These are phyloP conservation scores for Bradynema listronoti DNA, from an alignment of 1,140 invertebrate genomes.

Conservation along the genomic window DNA sequence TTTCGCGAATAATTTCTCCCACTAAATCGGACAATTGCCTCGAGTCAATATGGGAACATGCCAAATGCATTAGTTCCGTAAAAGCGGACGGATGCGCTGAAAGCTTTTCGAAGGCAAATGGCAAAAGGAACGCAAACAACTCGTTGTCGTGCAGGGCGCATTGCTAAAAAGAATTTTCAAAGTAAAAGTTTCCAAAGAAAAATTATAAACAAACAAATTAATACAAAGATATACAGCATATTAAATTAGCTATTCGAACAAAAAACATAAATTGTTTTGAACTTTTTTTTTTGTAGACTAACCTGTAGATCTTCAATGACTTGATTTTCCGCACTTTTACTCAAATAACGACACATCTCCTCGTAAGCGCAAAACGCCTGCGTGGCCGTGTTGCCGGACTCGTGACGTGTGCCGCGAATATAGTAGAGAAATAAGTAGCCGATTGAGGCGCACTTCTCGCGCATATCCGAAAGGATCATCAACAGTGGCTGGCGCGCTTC, in stretches of 20 bases:
- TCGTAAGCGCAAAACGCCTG: slow-evolving; percentile 14
- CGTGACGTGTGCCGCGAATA: background rate
- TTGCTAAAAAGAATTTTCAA: slow-evolving; percentile 16
- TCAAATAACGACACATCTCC: slow-evolving; percentile 9
- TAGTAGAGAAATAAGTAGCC: slow-evolving; percentile 27
- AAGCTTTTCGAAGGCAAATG: slow-evolving; percentile 17
- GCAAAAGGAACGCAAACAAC: slow-evolving; percentile 22
- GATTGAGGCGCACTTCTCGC: slow-evolving; percentile 14
- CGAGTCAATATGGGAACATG: slow-evolving; percentile 18
- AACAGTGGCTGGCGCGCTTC: slow-evolving; percentile 19
- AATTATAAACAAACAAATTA: background rate
- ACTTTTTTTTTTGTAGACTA: background rate
- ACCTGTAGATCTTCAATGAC: slow-evolving; percentile 24
- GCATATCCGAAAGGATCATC: slow-evolving; percentile 22
- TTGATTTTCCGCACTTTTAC: slow-evolving; percentile 5
- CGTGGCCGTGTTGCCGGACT: background rate
- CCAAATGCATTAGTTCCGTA: slow-evolving; percentile 19
- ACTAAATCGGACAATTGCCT: slow-evolving; percentile 18
- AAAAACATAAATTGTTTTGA: background rate
- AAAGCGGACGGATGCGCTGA: background rate
- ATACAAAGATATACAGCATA: background rate
- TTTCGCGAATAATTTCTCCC: slow-evolving; percentile 25
- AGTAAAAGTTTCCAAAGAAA: background rate
- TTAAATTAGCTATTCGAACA: background rate
- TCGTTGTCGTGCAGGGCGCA: slow-evolving; percentile 22